phyloP scores from a whole-genome alignment of 2,113 vertebrate species.

The Myrmophylax atrothorax region DNA sequence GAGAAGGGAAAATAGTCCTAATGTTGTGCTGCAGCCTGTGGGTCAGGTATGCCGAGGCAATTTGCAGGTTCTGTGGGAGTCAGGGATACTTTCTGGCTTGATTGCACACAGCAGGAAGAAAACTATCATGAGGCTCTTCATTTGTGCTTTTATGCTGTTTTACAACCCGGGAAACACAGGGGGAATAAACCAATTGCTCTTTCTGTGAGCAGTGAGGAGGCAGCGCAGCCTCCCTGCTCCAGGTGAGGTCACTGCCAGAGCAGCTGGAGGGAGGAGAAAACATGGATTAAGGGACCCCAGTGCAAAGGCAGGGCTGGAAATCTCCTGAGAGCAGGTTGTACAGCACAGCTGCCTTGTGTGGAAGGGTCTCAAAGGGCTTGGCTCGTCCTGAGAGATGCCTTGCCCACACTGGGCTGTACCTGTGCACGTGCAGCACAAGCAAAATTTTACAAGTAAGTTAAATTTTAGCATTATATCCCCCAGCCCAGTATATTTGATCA shows the following conservation, averaged over 20 bases:
- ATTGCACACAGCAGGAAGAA: constrained; percentile 51
- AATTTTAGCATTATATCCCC: neutral
- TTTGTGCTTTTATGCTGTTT: constrained; percentile 18
- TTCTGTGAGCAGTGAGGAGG: neutral
- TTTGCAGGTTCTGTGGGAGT: constrained; percentile 4
- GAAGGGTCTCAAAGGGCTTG: neutral
- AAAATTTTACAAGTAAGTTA: neutral
- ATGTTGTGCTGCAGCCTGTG: neutral
- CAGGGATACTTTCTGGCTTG: constrained; percentile 17
- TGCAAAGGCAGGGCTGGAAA: neutral
- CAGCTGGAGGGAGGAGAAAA: neutral
- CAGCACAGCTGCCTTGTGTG: neutral
- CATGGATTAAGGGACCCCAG: neutral
- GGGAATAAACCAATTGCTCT: neutral
- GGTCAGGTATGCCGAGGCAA: neutral
- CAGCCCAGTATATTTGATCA: neutral
- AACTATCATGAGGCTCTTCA: neutral
- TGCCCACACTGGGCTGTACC: rapidly evolving
- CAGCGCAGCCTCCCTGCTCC: neutral
- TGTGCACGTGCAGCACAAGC: too few species aligned
- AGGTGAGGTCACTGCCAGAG: constrained; percentile 17
- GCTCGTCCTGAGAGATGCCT: neutral
- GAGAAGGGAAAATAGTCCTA: constrained; percentile 11
- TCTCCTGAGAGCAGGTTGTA: neutral
- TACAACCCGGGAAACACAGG: neutral